Base-by-base conservation (phyloP, 2,888 invertebrate genomes). In the Aquatica leii region DNA sequence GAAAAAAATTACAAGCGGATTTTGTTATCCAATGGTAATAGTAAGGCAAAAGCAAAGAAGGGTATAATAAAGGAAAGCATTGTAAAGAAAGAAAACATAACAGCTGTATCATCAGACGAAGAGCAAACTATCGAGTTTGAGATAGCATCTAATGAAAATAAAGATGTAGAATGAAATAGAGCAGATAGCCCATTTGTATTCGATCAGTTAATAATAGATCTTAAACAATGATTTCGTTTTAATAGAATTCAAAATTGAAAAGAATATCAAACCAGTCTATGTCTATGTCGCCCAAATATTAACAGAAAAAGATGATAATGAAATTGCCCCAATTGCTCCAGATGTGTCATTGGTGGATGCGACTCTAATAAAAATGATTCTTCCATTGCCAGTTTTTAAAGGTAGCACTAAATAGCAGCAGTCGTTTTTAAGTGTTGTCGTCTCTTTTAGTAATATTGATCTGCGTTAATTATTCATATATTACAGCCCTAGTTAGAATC, bases 321-420 rank as follows among this genome's bases (percentile, higher is more conserved):
- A n/a, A n/a, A n/a, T 14, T 12, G 41, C 41, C 2, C 14, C 9
- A 5, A 3, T 9, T 37, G 2, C 12, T 37, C 2, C 37, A 37
- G 2, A 5, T 37, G 9, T 4, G 12, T 37, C 37, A n/a, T 12
- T 37, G 11, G 12, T 11, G 11, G 12, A 37, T 9, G 12, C 11
- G 37, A 37, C 37, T n/a, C n/a, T n/a, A 9, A 41, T 41, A 12
- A 41, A 41, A 14, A 41, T 41, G 41, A 41, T 41, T 41, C 8
- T 41, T 12, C 15, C 15, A 14, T 2, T 2, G 12, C 41, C 41
- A 11, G 15, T 14, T 12, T 41, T 12, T 12, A 11, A 41, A 11
- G 41, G 15, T 41, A 8, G 14, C 3, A 37, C 37, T 5, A 37
- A 37, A 37, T 12, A 9, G 37, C 41, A 41, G 14, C 41, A 12